Percentiles rank a stretch among this genome's conserved stretches.
phyloP scores from a whole-genome alignment of 2,888 invertebrate species.

The Troides helena region DNA sequence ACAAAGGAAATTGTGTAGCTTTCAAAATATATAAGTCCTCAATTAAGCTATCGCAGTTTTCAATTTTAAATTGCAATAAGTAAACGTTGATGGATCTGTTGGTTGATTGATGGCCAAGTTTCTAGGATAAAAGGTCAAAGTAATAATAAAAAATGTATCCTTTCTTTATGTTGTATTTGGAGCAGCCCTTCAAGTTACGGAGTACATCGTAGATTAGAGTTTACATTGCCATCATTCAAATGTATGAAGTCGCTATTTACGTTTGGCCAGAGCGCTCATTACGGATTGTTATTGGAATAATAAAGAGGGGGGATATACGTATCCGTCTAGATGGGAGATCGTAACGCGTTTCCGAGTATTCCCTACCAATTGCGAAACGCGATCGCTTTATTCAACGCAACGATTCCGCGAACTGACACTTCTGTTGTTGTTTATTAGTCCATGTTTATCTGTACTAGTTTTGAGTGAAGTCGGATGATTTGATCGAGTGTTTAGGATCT shows the following conservation, averaged over 20 bases:
- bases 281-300: conserved; percentile 80
- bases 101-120: too few species aligned
- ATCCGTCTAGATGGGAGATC: conserved; percentile 69
- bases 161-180: neutral
- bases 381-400: conserved; percentile 67
- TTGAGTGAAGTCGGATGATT: conserved; percentile 37
- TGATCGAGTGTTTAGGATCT: conserved; percentile 42
- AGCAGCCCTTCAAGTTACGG: conserved; percentile 60
- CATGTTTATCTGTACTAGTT: conserved; percentile 66
- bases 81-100: too few species aligned
- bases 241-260: conserved; percentile 79
- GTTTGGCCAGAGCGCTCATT: conserved; percentile 79
- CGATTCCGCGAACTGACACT: conserved; percentile 72
- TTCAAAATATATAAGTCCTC: too few species aligned
- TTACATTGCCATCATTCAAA: conserved; percentile 78
- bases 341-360: conserved; percentile 70
- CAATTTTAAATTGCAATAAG: too few species aligned
- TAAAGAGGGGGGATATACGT: conserved; percentile 68
- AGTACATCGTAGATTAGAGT: conserved; percentile 68
- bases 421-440: conserved; percentile 73
- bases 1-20: too few species aligned
- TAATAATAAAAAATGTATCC: neutral
- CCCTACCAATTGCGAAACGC: conserved; percentile 68
- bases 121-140: too few species aligned
- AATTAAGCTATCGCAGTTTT: too few species aligned